Evolutionary conservation across 2,113 vertebrate species (phyloP), one percentile per base, ranked within the genome.

Genomic region (Channa argus): DNA sequence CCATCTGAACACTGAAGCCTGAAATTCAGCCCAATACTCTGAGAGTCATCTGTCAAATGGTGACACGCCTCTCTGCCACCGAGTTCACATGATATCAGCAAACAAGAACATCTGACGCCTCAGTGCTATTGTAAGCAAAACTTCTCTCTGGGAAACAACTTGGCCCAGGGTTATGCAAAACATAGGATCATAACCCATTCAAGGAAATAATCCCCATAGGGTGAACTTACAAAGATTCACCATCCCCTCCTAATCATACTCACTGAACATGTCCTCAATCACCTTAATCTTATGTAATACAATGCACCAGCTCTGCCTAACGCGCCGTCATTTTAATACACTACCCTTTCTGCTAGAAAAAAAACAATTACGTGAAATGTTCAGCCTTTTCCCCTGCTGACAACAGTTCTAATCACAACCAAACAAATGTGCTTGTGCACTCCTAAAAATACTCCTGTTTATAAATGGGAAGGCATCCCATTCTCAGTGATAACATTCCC

Each of bases 361-460:
- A 54, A 46, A 79, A 55, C 58, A 70, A 77, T 82, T 79, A 86
- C 13, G 7, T 37, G 41, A 65, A 83, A 87, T 77, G 41, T 60
- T 80, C 37, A 44, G 61, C 65, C 72, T 80, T 74, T 58, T 75
- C 73, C 75, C 69, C 74, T 44, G 59, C 84, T 84, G 85, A 89
- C 83, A 82, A 59, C 70, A 79, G 39, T 80, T 71, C 58, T 85
- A 88, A 89, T 91, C 87, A 82, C 71, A 86, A 79, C 63, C 74
- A 85, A 79, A 88, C 72, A 82, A 88, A 89, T 56, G 46, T 14
- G 44, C 68, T 70, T 53, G 3, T 45, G 45, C n/a, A 8, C 74
- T 77, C 72, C 85, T 90, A 87, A 82, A 91, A 90, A 90, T 85
- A 83, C 80, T 58, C 63, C 82, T 74, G 52, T 74, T 78, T 77